Percentiles rank a stretch among this genome's conserved stretches.
phyloP scores from a whole-genome alignment of 2,797 vertebrate genomes.

The Delichon dasypus region DNA sequence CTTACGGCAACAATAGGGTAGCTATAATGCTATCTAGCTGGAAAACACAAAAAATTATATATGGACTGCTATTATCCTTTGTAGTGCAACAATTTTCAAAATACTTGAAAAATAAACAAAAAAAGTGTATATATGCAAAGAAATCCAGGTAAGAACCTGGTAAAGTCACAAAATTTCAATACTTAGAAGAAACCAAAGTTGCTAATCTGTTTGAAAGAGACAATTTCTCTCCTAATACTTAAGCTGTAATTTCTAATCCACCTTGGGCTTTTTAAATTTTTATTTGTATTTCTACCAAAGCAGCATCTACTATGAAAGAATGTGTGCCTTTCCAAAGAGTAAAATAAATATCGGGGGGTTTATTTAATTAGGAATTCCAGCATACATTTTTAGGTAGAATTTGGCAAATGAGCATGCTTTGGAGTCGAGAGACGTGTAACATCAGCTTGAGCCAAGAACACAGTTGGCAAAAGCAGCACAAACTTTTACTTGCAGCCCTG shows the following conservation, averaged over 20 bases:
- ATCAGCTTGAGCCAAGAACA: conserved; percentile 49
- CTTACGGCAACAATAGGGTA: conserved; percentile 56
- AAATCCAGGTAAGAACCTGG: neutral
- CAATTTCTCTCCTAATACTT: neutral
- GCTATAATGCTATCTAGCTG: conserved; percentile 36
- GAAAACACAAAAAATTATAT: conserved; percentile 1
- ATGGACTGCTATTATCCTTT: neutral
- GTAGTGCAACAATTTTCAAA: conserved; percentile 11
- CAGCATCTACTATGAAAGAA: neutral
- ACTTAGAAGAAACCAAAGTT: neutral
- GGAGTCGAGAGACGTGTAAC: conserved; percentile 15
- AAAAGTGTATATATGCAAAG: neutral
- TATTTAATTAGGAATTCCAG: conserved; percentile 60
- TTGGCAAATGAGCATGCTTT: conserved; percentile 27
- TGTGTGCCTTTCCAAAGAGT: neutral
- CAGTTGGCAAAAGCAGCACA: conserved; percentile 29
- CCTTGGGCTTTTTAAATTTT: neutral
- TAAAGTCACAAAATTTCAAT: neutral
- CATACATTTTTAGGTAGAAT: conserved; percentile 38
- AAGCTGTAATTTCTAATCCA: neutral
- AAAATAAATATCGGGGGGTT: neutral
- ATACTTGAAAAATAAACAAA: conserved; percentile 3
- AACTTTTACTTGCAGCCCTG: conserved; percentile 8
- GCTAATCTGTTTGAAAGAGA: neutral
- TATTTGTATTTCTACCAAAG: neutral